Evolutionary conservation across 2,888 invertebrate genomes (phyloP).

Genomic region (Heliothis peltigera): DNA sequence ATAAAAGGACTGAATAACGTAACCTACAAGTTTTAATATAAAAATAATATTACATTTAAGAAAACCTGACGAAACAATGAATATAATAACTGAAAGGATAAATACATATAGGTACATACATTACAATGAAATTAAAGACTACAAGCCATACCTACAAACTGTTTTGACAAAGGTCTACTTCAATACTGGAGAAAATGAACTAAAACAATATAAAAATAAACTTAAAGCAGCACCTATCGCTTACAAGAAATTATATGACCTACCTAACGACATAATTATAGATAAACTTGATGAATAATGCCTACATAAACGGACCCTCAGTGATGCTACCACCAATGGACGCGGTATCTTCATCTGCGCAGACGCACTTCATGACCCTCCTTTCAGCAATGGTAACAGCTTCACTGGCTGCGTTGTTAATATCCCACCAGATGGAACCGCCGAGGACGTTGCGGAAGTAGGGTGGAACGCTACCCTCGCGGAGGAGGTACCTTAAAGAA

Average conservation of each 20-base stretch:
- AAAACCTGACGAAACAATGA: too few species aligned
- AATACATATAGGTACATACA: too few species aligned
- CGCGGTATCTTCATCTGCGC: conserved; percentile 61
- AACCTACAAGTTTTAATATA: too few species aligned
- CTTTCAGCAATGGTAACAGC: conserved; percentile 74
- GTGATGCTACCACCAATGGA: conserved; percentile 16
- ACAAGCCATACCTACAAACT: too few species aligned
- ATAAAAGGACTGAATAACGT: too few species aligned
- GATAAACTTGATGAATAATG: background rate
- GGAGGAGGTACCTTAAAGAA: conserved; percentile 66
- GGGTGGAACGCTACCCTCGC: conserved; percentile 81
- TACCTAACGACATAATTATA: too few species aligned
- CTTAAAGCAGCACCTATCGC: conserved; percentile 24
- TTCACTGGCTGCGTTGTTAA: conserved; percentile 73
- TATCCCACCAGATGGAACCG: conserved; percentile 85
- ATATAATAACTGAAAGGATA: too few species aligned
- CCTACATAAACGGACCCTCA: background rate
- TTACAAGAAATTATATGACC: conserved; percentile 12
- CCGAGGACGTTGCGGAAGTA: conserved; percentile 85
- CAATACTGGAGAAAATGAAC: background rate
- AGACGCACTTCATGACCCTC: conserved; percentile 76
- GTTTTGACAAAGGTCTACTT: background rate
- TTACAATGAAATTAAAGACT: too few species aligned
- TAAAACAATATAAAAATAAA: conserved; percentile 1
- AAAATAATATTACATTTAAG: too few species aligned